Percentiles rank a stretch among this genome's conserved stretches.
Conservation (phyloP, 2,113 vertebrate genomes). For the Merops nubicus region DNA sequence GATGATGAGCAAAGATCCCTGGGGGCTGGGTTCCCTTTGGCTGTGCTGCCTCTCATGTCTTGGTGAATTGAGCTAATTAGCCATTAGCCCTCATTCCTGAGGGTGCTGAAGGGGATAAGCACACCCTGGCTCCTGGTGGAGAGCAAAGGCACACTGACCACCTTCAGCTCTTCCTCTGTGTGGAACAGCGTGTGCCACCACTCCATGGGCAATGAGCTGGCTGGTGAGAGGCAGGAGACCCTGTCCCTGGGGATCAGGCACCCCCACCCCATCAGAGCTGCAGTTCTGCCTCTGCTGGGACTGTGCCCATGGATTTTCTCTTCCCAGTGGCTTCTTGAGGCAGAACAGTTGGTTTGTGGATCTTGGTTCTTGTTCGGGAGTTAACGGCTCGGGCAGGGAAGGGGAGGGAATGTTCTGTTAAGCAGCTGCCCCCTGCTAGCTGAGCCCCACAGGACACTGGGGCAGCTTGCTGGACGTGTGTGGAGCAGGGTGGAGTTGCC, state of each 20-base stretch:
- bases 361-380: background rate
- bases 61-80: background rate
- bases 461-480: background rate
- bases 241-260: background rate
- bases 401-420: background rate
- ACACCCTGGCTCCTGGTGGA: background rate
- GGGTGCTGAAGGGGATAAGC: background rate
- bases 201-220: background rate
- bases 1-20: background rate
- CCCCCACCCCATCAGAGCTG: background rate
- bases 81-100: background rate
- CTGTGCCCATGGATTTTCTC: fast-evolving
- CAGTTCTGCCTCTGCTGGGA: background rate
- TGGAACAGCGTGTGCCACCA: background rate
- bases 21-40: background rate
- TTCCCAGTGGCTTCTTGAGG: background rate
- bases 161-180: background rate
- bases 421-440: background rate
- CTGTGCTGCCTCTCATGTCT: background rate
- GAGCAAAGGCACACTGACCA: background rate
- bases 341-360: background rate
- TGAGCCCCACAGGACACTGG: background rate
- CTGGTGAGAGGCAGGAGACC: background rate
- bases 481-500: background rate
- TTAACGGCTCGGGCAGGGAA: background rate